Base-by-base conservation (phyloP, 2,888 invertebrate species). In the Coronaproctus castanopsis region DNA sequence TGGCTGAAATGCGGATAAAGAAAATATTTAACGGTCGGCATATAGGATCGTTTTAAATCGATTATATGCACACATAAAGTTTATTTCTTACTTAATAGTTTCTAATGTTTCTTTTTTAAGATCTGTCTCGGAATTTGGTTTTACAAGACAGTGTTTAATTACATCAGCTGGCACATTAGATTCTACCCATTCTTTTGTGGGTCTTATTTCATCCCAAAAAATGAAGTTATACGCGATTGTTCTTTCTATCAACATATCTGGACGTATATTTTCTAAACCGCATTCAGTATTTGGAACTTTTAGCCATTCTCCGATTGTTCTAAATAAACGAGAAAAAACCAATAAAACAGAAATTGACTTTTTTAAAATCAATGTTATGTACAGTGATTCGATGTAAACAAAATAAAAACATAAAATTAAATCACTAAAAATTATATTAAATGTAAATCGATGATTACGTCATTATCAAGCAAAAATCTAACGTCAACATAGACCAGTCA, bases 271-370 rank as follows among this genome's bases (percentile, higher is more conserved):
- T 72, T 96, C 95, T 58, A 97, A 75, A 61, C 91, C 76, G 72
- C 89, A 90, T 63, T 90, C 85, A 0, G 95, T 93, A 65, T 83
- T 80, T 0, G 96, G 95, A 1, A 91, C 86, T 53, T 80, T 76
- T 78, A 97, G 83, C 91, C 92, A 92, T 64, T 84, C 81, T 2
- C 92, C 91, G 1, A 93, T 84, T 1, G 91, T 85, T 63, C 80
- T 76, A 67, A 18, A 67, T n/a, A n/a, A n/a, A n/a, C n/a, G n/a
- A 23, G 19, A 21, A 55, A 19, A 50, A n/a, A 60, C 1, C 5
- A 55, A 36, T 20, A 54, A 54, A 36, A 52, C 54, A 52, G 19
- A n/a, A 49, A 58, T n/a, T n/a, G n/a, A n/a, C n/a, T n/a, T n/a
- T n/a, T n/a, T n/a, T n/a, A n/a, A n/a, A n/a, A n/a, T n/a, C n/a